A percentile compares a stretch with the other conserved stretches of the same genome.
phyloP scores from a whole-genome alignment of 2,888 invertebrate species.

The Plusia festucae region DNA sequence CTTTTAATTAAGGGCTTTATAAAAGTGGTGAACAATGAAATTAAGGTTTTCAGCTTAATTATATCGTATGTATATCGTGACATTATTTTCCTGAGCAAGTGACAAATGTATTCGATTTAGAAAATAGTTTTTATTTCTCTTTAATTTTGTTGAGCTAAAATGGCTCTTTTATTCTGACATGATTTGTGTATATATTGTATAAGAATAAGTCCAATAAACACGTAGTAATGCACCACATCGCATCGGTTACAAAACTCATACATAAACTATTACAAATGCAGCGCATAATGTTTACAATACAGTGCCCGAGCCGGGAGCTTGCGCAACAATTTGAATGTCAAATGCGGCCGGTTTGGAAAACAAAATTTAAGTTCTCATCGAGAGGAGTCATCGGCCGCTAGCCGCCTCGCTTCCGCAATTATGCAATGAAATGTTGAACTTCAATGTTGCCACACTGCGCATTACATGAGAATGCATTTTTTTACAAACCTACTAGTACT shows the following conservation, averaged over 20 bases:
- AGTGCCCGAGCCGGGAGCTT: slow-evolving; percentile 65
- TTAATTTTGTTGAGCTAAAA: too few species aligned
- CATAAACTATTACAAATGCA: slow-evolving; percentile 73
- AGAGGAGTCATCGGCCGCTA: slow-evolving; percentile 71
- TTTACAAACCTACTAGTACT: slow-evolving; percentile 35
- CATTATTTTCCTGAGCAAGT: too few species aligned
- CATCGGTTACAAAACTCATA: slow-evolving; percentile 69
- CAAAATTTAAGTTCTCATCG: slow-evolving; percentile 74
- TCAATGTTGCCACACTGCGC: slow-evolving; percentile 68
- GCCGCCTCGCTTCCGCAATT: slow-evolving; percentile 74
- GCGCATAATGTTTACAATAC: slow-evolving; percentile 70
- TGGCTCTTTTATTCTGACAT: not conserved
- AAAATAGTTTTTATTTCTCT: too few species aligned
- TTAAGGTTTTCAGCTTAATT: not conserved
- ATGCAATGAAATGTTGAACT: slow-evolving; percentile 80
- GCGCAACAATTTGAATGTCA: slow-evolving; percentile 80
- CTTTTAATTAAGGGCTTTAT: not conserved
- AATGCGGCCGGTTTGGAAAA: slow-evolving; percentile 77
- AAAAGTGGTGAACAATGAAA: slow-evolving; percentile 1
- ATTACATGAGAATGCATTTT: slow-evolving; percentile 56
- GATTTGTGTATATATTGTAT: slow-evolving; percentile 2
- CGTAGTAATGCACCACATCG: slow-evolving; percentile 60
- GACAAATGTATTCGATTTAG: too few species aligned
- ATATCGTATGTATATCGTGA: not conserved
- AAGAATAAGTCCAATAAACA: slow-evolving; percentile 51